Base-by-base conservation (phyloP, 2,888 invertebrate species). In the Mesopsocus fuscifrons region DNA sequence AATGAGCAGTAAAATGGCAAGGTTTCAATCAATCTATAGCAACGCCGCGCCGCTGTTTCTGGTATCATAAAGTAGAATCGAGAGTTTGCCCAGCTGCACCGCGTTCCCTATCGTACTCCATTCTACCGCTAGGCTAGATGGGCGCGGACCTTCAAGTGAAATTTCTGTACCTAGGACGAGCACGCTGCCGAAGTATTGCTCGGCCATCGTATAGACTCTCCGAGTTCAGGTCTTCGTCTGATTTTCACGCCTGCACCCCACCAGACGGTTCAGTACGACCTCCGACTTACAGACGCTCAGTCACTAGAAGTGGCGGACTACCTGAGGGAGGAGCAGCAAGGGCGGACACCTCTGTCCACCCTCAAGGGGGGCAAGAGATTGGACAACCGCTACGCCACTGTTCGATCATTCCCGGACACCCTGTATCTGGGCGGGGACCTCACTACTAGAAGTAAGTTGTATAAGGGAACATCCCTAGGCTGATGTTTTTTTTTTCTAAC, bases 161-260 rank as follows among this genome's bases (percentile, higher is more conserved):
- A n/a, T 26, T 16, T 38, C 5, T 38, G 15, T 5, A 38, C n/a
- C 20, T 38, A 38, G 38, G 38, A 38, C 38, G 38, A 38, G 20
- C 17, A 38, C 11, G 15, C 38, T 4, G 20, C 38, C 18, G 38
- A 21, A 6, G 21, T 38, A 18, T 13, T 38, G 18, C 15, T 38
- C 16, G 38, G 38, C 16, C 20, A 38, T 4, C 13, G 21, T 13
- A 13, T 20, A 13, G 38, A 38, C 20, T 38, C 38, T 13, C 17
- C 20, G 6, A 18, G 21, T 17, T 38, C 38, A 13, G 38, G 38
- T 21, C 38, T 38, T 17, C 38, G 38, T 5, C 17, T 38, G 3
- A 20, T 38, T 38, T 38, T 38, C 20, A 20, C 38, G 17, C 38
- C 38, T 17, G n/a, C 21, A 6, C 38, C 38, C 4, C 18, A 16